These are phyloP conservation scores for Spongilla lacustris DNA, from an alignment of 37 sponge, comb jelly and placozoan genomes.

Conservation along the genomic window DNA sequence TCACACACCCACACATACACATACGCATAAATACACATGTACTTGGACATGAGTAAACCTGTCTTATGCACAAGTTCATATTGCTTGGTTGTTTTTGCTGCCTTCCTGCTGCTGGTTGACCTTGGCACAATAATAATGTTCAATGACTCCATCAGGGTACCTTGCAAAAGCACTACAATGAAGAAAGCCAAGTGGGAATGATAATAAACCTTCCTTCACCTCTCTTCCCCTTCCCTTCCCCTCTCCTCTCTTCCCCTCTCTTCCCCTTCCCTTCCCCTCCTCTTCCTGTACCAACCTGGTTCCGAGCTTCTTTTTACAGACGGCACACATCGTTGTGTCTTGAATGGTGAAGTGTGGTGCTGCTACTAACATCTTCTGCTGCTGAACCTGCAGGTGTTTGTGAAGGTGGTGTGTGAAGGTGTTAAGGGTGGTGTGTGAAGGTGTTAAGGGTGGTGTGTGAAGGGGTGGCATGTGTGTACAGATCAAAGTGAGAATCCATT, in stretches of 20 bases:
- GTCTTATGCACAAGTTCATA: no score
- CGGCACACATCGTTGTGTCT: conserved; percentile 55
- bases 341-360: conserved; percentile 43
- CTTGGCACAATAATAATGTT: conserved; percentile 74
- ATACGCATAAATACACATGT: no score
- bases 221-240: conserved; percentile 66
- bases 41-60: no score
- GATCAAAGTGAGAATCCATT: no score
- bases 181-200: no score
- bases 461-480: no score
- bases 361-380: conserved; percentile 44
- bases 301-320: conserved; percentile 71
- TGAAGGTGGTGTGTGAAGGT: no score
- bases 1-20: no score
- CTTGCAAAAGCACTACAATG: conserved; percentile 80
- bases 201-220: neutral
- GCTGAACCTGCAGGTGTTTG: conserved; percentile 49
- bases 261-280: no score
- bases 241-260: no score
- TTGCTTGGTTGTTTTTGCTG: no score
- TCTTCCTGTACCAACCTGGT: conserved; percentile 49
- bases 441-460: no score
- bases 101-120: conserved; percentile 19
- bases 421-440: neutral
- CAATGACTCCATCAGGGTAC: conserved; percentile 64